A percentile compares a stretch with the other conserved stretches of the same genome.
Conservation (phyloP, 2,113 vertebrate species). For the Gnathonemus echidnorhynchus region DNA sequence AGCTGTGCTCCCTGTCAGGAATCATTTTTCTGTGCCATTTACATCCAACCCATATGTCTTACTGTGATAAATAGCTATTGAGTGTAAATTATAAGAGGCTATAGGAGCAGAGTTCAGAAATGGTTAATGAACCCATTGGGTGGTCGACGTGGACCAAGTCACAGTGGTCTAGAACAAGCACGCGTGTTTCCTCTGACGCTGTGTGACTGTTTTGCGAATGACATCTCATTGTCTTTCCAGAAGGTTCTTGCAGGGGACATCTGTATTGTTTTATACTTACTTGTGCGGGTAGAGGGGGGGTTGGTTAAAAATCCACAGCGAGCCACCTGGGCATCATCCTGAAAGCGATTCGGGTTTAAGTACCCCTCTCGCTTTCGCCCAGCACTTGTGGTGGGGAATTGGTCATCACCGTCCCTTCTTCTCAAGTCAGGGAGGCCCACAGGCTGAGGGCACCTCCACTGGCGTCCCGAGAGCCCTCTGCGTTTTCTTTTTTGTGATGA, state of each 20-base stretch:
- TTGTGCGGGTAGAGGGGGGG: not conserved
- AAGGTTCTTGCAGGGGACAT: not conserved
- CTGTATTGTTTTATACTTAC: not conserved
- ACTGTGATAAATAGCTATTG: not conserved
- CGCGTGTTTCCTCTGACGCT: not conserved
- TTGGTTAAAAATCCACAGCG: not conserved
- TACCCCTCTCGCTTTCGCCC: not conserved
- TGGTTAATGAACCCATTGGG: not conserved
- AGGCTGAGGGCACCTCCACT: not conserved
- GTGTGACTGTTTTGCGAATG: not conserved
- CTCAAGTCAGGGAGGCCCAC: not conserved
- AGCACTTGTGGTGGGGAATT: not conserved
- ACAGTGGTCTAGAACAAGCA: not conserved
- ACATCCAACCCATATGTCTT: not conserved
- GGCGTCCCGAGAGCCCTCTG: not conserved
- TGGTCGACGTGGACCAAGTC: not conserved
- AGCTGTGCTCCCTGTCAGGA: not conserved
- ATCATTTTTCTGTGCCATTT: not conserved
- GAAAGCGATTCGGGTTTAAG: too few relatives aligned
- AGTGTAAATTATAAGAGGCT: not conserved
- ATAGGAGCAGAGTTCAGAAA: not conserved
- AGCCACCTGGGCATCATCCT: not conserved
- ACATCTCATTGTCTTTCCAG: not conserved
- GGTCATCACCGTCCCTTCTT: not conserved
- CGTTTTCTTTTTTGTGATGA: not conserved